Evolutionary conservation across 2,888 invertebrate species (phyloP), one percentile per base, ranked within the genome.

Genomic region (Drosophila pegasa): DNA sequence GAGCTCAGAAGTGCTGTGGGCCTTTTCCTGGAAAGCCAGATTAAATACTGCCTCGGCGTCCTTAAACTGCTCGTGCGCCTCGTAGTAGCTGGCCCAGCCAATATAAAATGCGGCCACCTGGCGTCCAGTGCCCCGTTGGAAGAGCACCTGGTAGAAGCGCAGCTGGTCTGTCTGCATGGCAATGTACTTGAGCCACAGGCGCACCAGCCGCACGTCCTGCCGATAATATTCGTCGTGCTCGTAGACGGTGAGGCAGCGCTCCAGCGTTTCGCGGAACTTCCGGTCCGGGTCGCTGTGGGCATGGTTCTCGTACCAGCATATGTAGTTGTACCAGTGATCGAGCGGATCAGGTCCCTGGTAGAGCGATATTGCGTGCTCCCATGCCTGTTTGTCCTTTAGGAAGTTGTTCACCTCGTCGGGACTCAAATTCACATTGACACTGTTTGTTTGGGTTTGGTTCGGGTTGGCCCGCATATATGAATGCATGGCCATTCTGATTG

Each of bases 251-350:
- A 98, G 93, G 91, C 98, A 98, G 82, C 96, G 95, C 91, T 97
- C 96, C 70, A 98, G 93, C 58, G 96, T 96, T 45, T 96, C 96
- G 77, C 97, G 96, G 87, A 95, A 96, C n/a, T 98, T 98, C 91
- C 96, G 96, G 91, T 97, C 97, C n/a, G 97, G 97, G 92, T 94
- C 98, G n/a, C 91, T 90, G 45, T 86, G 88, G 3, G 89, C 86
- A 88, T 96, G 96, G 91, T 98, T 98, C 90, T 98, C 98, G 65
- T 97, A 95, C 98, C 98, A 99, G 68, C 95, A 95, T 64, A 98
- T 96, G 90, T 98, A 98, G 80, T 96, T 95, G 89, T 96, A 96
- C 96, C 98, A 98, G 63, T 96, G 95, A 87, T 97, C 96, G 69
- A 98, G 92, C 2, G 98, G 98, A 93, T 98, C 98, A 69, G 96